Evolutionary conservation across 2,113 vertebrate genomes (phyloP), one percentile per base, ranked within the genome.

Genomic region (Indicator indicator): DNA sequence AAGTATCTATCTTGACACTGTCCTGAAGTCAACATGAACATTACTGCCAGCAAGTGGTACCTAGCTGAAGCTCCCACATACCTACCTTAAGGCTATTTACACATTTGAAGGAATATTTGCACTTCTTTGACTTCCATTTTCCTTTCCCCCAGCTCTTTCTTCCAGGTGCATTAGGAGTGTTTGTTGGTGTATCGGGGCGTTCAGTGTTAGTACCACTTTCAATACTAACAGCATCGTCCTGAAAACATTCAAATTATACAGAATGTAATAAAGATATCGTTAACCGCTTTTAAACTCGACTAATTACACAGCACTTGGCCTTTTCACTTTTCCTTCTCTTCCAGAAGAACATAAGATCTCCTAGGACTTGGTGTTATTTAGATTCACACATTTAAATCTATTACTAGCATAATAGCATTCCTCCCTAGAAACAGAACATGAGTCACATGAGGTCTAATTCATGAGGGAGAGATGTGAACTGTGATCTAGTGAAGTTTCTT

Each of bases 51-150:
- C 23, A 79, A 70, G 48, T 0, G 2, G 38, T 19, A 52, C 40
- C 32, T 69, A 83, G 63, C 26, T 11, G 28, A 79, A 69, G 81
- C 52, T 94, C 70, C 21, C 18, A 62, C 16, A 20, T 11, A 97
- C 96, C 54, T 97, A 99, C 99, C 98, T 98, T 98, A 73, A 99
- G 97, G 87, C 99, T 99, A 98, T 99, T 99, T 87, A 99, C 99
- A 97, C 99, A 99, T 96, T 99, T 99, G 96, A 99, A 99, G 73
- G 99, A 99, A 88, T 99, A 99, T 98, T 99, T 98, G 98, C 99
- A 99, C 96, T 99, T 99, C 97, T 99, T 99, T n/a, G 99, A 99
- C 93, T 99, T 99, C 99, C 99, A 99, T 93, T 99, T 99, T 95
- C 99, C 99, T 97, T 99, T 99, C 27, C 99, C 99, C 99, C 99